Evolutionary conservation across 2,113 vertebrate genomes (phyloP).

Genomic region (Fulica atra): DNA sequence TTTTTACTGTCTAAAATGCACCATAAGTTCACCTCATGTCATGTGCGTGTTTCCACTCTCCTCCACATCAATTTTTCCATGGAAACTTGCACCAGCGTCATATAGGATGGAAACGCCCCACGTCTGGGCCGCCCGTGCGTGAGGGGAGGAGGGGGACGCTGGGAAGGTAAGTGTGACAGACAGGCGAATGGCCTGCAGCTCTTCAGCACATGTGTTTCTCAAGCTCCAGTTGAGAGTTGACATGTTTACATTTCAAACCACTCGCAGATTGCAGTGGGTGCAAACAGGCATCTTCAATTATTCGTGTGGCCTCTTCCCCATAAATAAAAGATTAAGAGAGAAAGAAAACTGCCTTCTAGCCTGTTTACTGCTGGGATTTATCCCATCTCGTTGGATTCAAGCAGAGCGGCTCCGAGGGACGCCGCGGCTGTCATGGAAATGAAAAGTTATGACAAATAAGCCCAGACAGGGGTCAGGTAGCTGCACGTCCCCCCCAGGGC

Average conservation of each 20-base stretch:
- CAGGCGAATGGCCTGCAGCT: background rate
- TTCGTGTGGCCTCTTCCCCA: slow-evolving; percentile 6
- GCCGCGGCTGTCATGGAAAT: background rate
- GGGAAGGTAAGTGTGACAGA: slow-evolving; percentile 24
- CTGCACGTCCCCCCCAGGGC: background rate
- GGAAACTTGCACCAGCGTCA: background rate
- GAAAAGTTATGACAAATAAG: slow-evolving; percentile 23
- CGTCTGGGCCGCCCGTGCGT: background rate
- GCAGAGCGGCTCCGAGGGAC: background rate
- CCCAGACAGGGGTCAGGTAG: slow-evolving; percentile 35
- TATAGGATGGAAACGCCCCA: accelerated
- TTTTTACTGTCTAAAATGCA: background rate
- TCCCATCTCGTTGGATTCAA: background rate
- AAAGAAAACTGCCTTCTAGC: slow-evolving; percentile 6
- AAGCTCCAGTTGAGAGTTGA: slow-evolving; percentile 2
- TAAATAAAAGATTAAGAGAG: slow-evolving; percentile 35
- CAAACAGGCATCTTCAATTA: slow-evolving; percentile 53
- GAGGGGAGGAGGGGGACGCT: background rate
- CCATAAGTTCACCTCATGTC: slow-evolving; percentile 23
- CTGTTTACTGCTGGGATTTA: slow-evolving; percentile 7
- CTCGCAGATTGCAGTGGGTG: slow-evolving; percentile 41
- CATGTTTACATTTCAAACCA: slow-evolving; percentile 52
- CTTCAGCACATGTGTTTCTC: background rate
- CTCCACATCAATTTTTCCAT: background rate
- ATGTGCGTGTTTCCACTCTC: background rate